Evolutionary conservation across 2,797 vertebrate species (phyloP).

Genomic region (Triplophysa yarkandensis): DNA sequence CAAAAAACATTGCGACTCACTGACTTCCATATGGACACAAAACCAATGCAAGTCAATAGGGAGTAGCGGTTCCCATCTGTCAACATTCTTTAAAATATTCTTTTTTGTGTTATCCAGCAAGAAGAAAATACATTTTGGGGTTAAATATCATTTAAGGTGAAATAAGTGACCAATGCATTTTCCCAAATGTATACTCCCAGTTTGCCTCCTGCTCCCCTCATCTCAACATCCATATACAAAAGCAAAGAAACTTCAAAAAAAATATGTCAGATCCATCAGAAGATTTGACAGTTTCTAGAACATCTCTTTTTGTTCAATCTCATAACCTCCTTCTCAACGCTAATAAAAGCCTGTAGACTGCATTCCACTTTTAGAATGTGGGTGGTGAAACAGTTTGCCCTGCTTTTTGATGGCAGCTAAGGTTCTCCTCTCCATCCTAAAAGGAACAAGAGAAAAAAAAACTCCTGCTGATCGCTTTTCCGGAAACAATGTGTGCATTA

Average conservation of each 20-base stretch:
- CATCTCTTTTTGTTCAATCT: constrained; percentile 52
- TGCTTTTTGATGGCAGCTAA: constrained; percentile 49
- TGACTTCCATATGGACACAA: too few species aligned
- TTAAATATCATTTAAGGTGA: not conserved
- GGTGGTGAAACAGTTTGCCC: constrained; percentile 55
- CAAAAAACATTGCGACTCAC: too few species aligned
- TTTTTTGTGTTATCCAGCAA: too few species aligned
- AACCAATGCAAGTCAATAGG: too few species aligned
- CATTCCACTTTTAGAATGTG: constrained; percentile 58
- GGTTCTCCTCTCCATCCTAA: constrained; percentile 35
- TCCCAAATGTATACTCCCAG: not conserved
- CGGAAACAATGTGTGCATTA: constrained; percentile 62
- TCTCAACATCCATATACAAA: not conserved
- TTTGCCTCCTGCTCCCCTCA: not conserved
- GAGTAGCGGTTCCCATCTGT: too few species aligned
- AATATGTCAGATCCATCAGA: constrained; percentile 34
- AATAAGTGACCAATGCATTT: not conserved
- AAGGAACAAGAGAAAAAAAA: constrained; percentile 53
- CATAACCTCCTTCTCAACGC: constrained; percentile 59
- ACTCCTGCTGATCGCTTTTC: constrained; percentile 62
- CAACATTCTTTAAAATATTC: too few species aligned
- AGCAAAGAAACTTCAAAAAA: constrained; percentile 15
- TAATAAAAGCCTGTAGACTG: constrained; percentile 55
- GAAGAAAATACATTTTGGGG: too few species aligned
- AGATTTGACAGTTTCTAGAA: constrained; percentile 41